phyloP scores from a whole-genome alignment of 2,113 vertebrate species.

The Brachypodius melanocephalos region DNA sequence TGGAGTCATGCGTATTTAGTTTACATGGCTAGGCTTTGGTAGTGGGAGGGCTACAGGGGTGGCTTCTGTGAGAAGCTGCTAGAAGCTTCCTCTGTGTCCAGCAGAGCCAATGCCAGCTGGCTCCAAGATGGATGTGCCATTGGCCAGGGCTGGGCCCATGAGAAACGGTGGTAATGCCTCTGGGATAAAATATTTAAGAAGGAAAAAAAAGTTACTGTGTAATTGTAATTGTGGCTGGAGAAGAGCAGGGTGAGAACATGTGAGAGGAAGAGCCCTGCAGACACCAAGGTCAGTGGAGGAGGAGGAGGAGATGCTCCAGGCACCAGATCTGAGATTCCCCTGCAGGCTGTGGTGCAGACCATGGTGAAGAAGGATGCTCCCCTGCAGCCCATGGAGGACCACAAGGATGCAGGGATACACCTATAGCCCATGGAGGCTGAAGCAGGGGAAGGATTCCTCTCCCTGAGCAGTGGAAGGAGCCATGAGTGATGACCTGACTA shows the following conservation, averaged over 20 bases:
- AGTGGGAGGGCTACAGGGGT: accelerated
- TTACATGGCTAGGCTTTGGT: not conserved
- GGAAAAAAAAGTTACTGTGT: not conserved
- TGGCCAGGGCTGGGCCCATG: not conserved
- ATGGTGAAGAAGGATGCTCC: not conserved
- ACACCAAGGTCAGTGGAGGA: not conserved
- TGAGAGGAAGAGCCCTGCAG: not conserved
- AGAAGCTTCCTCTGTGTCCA: not conserved
- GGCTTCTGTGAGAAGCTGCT: not conserved
- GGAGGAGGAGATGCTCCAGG: not conserved
- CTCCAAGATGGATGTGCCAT: not conserved
- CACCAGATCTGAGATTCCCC: not conserved
- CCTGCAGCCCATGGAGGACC: not conserved
- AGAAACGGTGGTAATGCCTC: accelerated
- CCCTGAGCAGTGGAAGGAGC: not conserved
- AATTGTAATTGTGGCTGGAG: accelerated
- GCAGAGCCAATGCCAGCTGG: not conserved
- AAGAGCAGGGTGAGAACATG: accelerated
- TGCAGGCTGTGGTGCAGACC: not conserved
- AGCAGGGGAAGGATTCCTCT: not conserved
- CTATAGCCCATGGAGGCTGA: not conserved
- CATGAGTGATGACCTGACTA: accelerated
- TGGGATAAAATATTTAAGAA: not conserved
- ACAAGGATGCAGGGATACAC: not conserved
- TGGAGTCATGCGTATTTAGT: accelerated